Percentiles rank a stretch among this genome's conserved stretches.
Evolutionary conservation across 2,888 invertebrate species (phyloP).

Genomic region (Cartodere bifasciata): DNA sequence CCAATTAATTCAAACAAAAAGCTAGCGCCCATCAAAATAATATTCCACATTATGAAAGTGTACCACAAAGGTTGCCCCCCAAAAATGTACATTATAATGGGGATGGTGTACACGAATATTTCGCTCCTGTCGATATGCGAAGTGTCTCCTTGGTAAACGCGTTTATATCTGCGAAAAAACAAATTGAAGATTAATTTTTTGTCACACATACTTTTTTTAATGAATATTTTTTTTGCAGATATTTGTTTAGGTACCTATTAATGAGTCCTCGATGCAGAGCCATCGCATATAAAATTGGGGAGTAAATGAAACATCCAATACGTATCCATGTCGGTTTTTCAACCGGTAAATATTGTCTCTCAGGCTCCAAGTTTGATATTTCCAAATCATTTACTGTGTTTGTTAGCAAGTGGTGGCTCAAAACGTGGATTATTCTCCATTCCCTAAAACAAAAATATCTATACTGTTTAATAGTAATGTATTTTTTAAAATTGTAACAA

Average conservation of each 20-base stretch:
- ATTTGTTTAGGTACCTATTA: no score
- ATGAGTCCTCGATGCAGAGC: no score
- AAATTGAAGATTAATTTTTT: no score
- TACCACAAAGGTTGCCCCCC: slow-evolving; percentile 24
- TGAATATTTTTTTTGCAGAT: no score
- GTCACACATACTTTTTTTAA: no score
- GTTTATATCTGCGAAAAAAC: no score
- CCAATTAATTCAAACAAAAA: slow-evolving; percentile 51
- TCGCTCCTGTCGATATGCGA: slow-evolving; percentile 21
- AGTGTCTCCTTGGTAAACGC: background rate
- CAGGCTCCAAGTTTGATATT: slow-evolving; percentile 52
- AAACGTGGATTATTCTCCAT: slow-evolving; percentile 60
- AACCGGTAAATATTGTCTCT: slow-evolving; percentile 47
- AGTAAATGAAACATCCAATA: no score
- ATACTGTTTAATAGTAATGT: no score
- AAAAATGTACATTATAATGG: slow-evolving; percentile 33
- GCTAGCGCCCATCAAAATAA: slow-evolving; percentile 50
- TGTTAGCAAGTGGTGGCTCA: slow-evolving; percentile 68
- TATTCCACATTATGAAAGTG: slow-evolving; percentile 46
- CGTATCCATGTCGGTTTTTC: no score
- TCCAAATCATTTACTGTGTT: slow-evolving; percentile 67
- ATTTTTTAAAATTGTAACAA: no score
- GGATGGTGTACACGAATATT: slow-evolving; percentile 33
- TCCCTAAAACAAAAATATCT: slow-evolving; percentile 40
- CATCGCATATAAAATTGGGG: no score